Conservation (phyloP, 2,888 invertebrate species). For the Tenthredo notha region DNA sequence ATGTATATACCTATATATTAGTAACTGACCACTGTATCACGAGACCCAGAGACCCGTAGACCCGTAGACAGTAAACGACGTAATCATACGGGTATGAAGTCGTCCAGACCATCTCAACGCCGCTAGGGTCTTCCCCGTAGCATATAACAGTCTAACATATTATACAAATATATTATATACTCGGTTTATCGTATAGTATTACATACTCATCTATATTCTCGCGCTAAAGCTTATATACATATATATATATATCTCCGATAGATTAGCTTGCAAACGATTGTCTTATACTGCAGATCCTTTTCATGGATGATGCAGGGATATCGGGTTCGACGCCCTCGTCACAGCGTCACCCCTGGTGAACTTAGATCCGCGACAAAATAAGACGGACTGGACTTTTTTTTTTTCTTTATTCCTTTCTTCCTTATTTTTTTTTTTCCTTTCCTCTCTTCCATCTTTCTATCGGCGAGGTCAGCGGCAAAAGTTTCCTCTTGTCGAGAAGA, state of each 20-base stretch:
- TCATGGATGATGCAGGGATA: background rate
- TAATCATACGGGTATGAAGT: background rate
- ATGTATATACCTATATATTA: background rate
- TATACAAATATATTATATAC: background rate
- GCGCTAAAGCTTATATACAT: background rate
- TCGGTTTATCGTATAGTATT: slow-evolving; percentile 13
- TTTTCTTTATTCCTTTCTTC: background rate
- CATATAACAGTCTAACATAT: background rate
- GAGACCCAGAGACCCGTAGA: slow-evolving; percentile 1
- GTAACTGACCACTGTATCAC: slow-evolving; percentile 5
- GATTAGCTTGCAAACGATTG: background rate
- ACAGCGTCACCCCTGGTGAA: background rate
- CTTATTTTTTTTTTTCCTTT: background rate
- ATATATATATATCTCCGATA: background rate
- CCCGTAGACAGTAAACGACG: background rate
- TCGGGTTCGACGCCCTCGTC: slow-evolving; percentile 25
- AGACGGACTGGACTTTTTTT: background rate
- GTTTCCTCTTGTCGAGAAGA: slow-evolving; percentile 1
- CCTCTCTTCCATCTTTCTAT: background rate
- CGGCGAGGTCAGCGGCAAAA: slow-evolving; percentile 44
- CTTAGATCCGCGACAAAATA: slow-evolving; percentile 6
- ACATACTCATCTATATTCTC: background rate
- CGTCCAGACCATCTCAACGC: background rate
- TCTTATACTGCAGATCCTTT: background rate
- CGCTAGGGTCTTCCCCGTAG: background rate